Conservation (phyloP, 2,888 invertebrate genomes). For the Taenaris catops region DNA sequence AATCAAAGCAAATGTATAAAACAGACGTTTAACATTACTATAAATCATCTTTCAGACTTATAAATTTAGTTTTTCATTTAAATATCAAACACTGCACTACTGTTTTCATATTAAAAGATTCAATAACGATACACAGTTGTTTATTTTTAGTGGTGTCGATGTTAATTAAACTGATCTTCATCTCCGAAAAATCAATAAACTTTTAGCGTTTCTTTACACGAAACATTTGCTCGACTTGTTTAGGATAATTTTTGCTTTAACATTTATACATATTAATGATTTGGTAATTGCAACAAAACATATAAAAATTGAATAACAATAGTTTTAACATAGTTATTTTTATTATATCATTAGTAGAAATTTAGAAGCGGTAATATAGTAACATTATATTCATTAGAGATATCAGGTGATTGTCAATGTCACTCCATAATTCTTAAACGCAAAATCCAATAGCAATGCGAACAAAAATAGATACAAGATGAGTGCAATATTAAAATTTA, state of each 20-base stretch:
- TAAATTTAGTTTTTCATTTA: too few relatives aligned
- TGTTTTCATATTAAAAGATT: slow-evolving; percentile 25
- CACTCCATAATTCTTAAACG: slow-evolving; percentile 39
- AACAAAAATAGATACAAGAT: slow-evolving; percentile 63
- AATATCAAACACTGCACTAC: too few relatives aligned
- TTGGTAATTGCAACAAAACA: too few relatives aligned
- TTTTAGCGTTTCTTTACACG: slow-evolving; percentile 27
- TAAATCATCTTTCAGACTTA: too few relatives aligned
- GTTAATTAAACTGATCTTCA: slow-evolving; percentile 28
- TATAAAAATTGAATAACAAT: too few relatives aligned
- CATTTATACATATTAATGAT: too few relatives aligned
- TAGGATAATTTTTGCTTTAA: too few relatives aligned
- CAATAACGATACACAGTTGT: slow-evolving; percentile 20
- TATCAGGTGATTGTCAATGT: slow-evolving; percentile 37
- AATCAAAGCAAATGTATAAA: slow-evolving; percentile 30
- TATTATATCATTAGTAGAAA: too few relatives aligned
- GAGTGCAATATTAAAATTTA: slow-evolving; percentile 84
- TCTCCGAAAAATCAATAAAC: slow-evolving; percentile 33
- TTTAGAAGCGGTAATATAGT: slow-evolving; percentile 2
- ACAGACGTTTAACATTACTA: slow-evolving; percentile 31
- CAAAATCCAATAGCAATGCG: slow-evolving; percentile 51
- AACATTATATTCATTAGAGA: slow-evolving; percentile 26
- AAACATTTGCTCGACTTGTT: too few relatives aligned
- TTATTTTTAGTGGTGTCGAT: slow-evolving; percentile 31
- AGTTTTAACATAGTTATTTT: too few relatives aligned